These are phyloP conservation scores for Nemopilema nomurai DNA, from an alignment of 30 jellyfish, hydroid and myxozoan genomes.

Conservation along the genomic window DNA sequence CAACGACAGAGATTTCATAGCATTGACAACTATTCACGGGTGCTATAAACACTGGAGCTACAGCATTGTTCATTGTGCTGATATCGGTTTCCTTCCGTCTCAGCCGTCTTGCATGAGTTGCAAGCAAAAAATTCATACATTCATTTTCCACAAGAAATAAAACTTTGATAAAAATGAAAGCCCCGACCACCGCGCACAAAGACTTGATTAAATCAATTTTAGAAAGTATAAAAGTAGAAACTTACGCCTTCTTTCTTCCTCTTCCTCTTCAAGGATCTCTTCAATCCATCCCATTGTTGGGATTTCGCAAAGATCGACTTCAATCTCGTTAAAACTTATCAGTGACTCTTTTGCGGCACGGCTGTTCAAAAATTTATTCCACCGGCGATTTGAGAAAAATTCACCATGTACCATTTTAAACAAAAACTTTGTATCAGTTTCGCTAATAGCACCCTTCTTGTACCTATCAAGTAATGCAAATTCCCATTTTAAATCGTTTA, in stretches of 20 bases:
- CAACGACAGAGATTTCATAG: too few species aligned
- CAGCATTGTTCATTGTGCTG: too few species aligned
- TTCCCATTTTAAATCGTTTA: constrained; percentile 88
- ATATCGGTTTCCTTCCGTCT: too few species aligned
- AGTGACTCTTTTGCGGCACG: constrained; percentile 56
- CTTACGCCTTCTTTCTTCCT: constrained; percentile 65
- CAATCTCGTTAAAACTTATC: constrained; percentile 82
- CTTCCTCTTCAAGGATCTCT: constrained; percentile 72
- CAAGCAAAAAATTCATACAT: too few species aligned
- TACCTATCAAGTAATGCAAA: constrained; percentile 76
- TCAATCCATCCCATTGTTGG: constrained; percentile 90
- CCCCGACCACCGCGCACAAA: too few species aligned
- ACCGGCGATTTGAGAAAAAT: constrained; percentile 69
- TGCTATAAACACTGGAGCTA: too few species aligned
- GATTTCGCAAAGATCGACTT: constrained; percentile 83
- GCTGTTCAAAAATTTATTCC: constrained; percentile 63
- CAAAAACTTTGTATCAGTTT: constrained; percentile 64
- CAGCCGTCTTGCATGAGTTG: too few species aligned
- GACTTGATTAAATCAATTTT: background rate
- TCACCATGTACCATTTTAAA: constrained; percentile 88
- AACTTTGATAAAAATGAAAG: too few species aligned
- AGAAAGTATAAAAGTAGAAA: background rate
- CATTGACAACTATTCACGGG: too few species aligned
- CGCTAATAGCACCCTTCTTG: constrained; percentile 77
- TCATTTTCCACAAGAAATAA: too few species aligned